These are phyloP conservation scores for Andrena praecox DNA, from an alignment of 2,888 invertebrate genomes.

Conservation along the genomic window DNA sequence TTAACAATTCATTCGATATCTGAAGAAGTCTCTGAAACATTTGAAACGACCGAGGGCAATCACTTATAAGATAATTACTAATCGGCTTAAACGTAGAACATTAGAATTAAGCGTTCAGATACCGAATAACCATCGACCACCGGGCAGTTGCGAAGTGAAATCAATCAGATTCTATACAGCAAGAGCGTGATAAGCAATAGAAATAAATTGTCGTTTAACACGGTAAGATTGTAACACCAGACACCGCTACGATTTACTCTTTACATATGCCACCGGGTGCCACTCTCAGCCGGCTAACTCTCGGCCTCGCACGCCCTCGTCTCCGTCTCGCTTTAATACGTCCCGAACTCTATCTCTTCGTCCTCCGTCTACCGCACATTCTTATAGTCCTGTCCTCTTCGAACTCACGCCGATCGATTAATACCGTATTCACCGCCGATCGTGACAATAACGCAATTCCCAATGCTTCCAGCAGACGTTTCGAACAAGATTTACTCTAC, in stretches of 20 bases:
- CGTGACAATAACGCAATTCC: slow-evolving; percentile 56
- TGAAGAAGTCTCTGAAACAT: slow-evolving; percentile 20
- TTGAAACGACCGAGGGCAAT: slow-evolving; percentile 8
- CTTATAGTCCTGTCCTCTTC: slow-evolving; percentile 55
- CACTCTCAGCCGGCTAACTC: slow-evolving; percentile 53
- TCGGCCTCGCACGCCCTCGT: slow-evolving; percentile 30
- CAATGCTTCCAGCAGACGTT: slow-evolving; percentile 35
- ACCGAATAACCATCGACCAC: slow-evolving; percentile 36
- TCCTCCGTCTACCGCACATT: slow-evolving; percentile 60
- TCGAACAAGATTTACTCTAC: slow-evolving; percentile 45
- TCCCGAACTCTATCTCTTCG: slow-evolving; percentile 60
- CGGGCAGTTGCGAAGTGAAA: slow-evolving; percentile 41
- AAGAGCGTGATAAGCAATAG: slow-evolving; percentile 47
- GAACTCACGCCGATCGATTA: slow-evolving; percentile 52
- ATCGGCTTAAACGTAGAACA: not conserved
- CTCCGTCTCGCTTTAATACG: slow-evolving; percentile 3
- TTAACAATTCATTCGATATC: slow-evolving; percentile 41
- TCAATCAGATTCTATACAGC: slow-evolving; percentile 43
- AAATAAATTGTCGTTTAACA: slow-evolving; percentile 48
- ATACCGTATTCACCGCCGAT: slow-evolving; percentile 53
- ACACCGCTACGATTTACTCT: slow-evolving; percentile 65
- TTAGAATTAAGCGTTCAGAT: slow-evolving; percentile 19
- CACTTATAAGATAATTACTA: slow-evolving; percentile 4
- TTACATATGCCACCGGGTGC: slow-evolving; percentile 42
- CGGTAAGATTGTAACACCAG: slow-evolving; percentile 63